Percentiles rank a stretch among this genome's conserved stretches.
phyloP scores from a whole-genome alignment of 1,140 invertebrate genomes.

The Arion vulgaris region DNA sequence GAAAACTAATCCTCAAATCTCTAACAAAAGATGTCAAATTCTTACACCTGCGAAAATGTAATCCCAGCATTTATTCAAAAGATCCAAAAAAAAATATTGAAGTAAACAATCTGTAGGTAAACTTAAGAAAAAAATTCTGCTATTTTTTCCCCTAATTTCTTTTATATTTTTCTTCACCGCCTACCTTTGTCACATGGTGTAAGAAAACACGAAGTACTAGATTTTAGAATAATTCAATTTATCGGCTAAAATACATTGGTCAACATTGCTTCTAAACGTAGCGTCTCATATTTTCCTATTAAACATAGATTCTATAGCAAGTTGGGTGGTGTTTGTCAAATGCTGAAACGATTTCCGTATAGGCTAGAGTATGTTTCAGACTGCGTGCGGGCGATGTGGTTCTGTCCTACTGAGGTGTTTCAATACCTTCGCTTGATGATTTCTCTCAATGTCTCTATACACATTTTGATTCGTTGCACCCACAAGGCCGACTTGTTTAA shows the following conservation, averaged over 20 bases:
- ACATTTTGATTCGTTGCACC: not conserved
- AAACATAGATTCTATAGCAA: constrained; percentile 6
- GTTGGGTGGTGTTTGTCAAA: not conserved
- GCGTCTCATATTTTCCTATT: not conserved
- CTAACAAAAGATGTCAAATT: too few species aligned
- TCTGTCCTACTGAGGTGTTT: not conserved
- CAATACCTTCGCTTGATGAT: not conserved
- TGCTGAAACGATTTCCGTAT: not conserved
- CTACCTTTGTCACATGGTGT: not conserved
- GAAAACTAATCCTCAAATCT: too few species aligned
- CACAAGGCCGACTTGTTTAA: not conserved
- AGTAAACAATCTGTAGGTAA: too few species aligned
- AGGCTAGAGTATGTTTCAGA: not conserved
- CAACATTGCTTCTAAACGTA: not conserved
- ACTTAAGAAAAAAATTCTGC: too few species aligned
- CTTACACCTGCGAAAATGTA: too few species aligned
- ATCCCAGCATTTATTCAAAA: too few species aligned
- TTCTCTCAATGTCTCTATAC: not conserved
- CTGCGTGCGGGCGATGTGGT: too few species aligned
- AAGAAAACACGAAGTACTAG: not conserved
- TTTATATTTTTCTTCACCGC: not conserved
- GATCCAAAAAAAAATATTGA: too few species aligned
- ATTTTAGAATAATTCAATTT: constrained; percentile 10
- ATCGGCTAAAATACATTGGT: not conserved
- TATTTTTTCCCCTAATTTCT: too few species aligned